A percentile compares a stretch with the other conserved stretches of the same genome.
Conservation (phyloP, 2,113 vertebrate species). For the Leucosticte australis region DNA sequence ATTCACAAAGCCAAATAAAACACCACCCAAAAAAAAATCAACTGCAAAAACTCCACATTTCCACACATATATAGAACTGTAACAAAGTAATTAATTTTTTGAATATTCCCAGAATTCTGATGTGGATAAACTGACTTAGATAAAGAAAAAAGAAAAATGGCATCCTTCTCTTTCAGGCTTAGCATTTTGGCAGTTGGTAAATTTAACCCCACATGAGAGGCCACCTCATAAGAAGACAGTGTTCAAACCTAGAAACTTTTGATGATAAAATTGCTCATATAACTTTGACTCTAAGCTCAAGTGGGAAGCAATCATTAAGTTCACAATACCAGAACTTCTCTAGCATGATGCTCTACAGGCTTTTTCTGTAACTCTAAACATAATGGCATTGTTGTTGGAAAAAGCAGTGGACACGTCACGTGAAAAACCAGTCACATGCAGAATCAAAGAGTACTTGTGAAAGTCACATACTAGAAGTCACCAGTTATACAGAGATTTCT, state of each 20-base stretch:
- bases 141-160: neutral
- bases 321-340: neutral
- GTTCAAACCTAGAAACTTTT: neutral
- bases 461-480: neutral
- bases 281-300: neutral
- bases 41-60: neutral
- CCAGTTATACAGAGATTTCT: neutral
- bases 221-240: neutral
- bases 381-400: neutral
- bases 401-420: neutral
- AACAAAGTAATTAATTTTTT: neutral
- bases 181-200: neutral
- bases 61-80: neutral
- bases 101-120: neutral
- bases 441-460: neutral
- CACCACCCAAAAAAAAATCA: neutral
- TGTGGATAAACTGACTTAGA: neutral
- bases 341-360: neutral
- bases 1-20: constrained; percentile 30
- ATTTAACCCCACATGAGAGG: neutral
- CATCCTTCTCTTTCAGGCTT: neutral
- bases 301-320: neutral
- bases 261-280: neutral
- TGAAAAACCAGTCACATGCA: neutral
- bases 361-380: neutral